These are phyloP conservation scores for Drosophila ochracea DNA, from an alignment of 2,888 invertebrate species.

Conservation along the genomic window DNA sequence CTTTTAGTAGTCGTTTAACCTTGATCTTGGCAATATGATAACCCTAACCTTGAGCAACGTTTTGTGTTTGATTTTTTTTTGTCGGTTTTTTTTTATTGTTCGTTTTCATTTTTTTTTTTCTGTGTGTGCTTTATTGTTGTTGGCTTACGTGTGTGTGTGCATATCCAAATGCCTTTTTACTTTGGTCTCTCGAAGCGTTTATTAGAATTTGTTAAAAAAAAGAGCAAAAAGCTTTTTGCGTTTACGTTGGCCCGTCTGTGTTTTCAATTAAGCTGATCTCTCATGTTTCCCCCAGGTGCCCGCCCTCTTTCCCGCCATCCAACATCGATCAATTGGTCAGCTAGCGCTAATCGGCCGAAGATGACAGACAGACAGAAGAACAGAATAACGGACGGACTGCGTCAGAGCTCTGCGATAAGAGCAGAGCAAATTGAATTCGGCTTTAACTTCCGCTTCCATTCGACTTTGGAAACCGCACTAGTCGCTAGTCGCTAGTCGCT, in stretches of 20 bases:
- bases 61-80: slow-evolving; percentile 68
- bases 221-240: slow-evolving; percentile 32
- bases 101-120: slow-evolving; percentile 14
- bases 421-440: slow-evolving; percentile 26
- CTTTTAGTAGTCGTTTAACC: slow-evolving; percentile 59
- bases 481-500: not conserved
- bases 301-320: not conserved
- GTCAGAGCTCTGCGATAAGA: slow-evolving; percentile 44
- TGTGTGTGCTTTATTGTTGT: slow-evolving; percentile 13
- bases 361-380: slow-evolving; percentile 1
- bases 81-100: slow-evolving; percentile 26
- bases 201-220: slow-evolving; percentile 56
- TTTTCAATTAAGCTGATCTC: slow-evolving; percentile 62
- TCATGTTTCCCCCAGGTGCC: not conserved
- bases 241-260: slow-evolving; percentile 63
- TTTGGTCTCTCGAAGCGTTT: slow-evolving; percentile 52
- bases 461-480: slow-evolving; percentile 48
- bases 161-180: slow-evolving; percentile 67
- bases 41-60: slow-evolving; percentile 82
- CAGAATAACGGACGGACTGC: slow-evolving; percentile 13
- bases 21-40: slow-evolving; percentile 84
- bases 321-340: not conserved
- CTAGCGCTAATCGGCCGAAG: slow-evolving; percentile 32
- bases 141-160: slow-evolving; percentile 38
- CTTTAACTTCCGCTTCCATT: slow-evolving; percentile 61